These are phyloP conservation scores for Semaprochilodus insignis DNA, from an alignment of 2,797 vertebrate genomes.

Conservation along the genomic window DNA sequence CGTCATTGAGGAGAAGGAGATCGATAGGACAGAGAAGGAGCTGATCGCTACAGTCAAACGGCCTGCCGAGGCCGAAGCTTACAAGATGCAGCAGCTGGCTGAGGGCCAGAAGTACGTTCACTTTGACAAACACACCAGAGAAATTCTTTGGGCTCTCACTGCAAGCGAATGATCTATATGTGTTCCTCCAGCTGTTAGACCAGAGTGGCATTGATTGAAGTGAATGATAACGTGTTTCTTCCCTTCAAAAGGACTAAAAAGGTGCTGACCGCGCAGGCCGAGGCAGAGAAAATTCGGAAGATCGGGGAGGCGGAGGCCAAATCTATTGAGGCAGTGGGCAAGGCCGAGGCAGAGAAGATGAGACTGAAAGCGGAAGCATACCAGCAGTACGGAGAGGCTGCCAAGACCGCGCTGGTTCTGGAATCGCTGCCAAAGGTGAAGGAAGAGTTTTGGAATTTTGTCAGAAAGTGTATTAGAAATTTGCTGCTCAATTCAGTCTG, in stretches of 20 bases:
- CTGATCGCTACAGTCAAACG: slow-evolving; percentile 85
- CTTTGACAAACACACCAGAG: background rate
- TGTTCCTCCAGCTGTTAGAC: background rate
- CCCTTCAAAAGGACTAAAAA: slow-evolving; percentile 78
- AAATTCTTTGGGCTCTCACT: background rate
- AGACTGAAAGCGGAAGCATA: slow-evolving; percentile 87
- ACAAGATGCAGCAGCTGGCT: slow-evolving; percentile 85
- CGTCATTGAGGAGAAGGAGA: slow-evolving; percentile 88
- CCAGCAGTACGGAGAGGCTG: slow-evolving; percentile 84
- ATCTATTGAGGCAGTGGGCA: slow-evolving; percentile 83
- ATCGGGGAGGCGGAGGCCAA: slow-evolving; percentile 85
- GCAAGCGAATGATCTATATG: background rate
- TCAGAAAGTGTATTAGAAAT: background rate
- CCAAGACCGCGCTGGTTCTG: slow-evolving; percentile 84
- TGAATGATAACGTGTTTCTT: background rate
- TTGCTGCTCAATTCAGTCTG: background rate
- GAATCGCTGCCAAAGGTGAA: slow-evolving; percentile 86
- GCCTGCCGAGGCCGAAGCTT: slow-evolving; percentile 88
- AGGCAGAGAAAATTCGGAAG: slow-evolving; percentile 87
- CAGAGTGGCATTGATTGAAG: slow-evolving; percentile 1
- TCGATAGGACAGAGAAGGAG: slow-evolving; percentile 84
- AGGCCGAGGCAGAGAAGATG: slow-evolving; percentile 86
- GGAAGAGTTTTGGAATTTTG: background rate
- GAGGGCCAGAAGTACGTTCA: slow-evolving; percentile 85
- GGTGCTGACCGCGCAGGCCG: slow-evolving; percentile 84